Base-by-base conservation (phyloP, 2,888 invertebrate species). In the Zhengitettix transpicula region DNA sequence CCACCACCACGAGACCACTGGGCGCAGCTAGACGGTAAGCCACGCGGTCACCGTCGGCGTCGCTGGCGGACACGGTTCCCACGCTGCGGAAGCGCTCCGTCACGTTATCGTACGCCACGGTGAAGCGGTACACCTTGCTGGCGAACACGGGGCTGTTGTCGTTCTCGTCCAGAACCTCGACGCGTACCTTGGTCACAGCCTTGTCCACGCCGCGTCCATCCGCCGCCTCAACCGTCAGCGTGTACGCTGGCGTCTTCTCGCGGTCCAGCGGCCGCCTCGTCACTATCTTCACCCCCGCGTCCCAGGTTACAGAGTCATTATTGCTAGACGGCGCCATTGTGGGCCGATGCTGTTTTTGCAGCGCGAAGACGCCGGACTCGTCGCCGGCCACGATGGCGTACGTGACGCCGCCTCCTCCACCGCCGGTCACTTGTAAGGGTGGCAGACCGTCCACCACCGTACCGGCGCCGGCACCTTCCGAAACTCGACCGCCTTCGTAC, bases 41-140 rank as follows among this genome's bases (percentile, higher is more conserved):
- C n/a, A 94, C 81, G 67, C 85, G 83, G 72, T 94, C 93, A n/a
- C 89, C 91, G 72, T 96, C 96, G 1, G 85, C 85, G 72, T 96
- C 96, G 58, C 80, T 82, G 0, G 96, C 96, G 64, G 83, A 82
- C 14, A 96, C 90, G 69, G 82, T 85, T 1, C 93, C 94, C 63
- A 96, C 82, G 42, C 85, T 84, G 1, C 85, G 80, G 70, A 93
- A 95, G 60, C 90, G 79, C 85, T 87, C 88, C 10, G 75, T 75
- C 9, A 77, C 76, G 10, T 82, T 79, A 28, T 87, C 77, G 67
- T 84, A 77, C 69, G 69, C 63, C 72, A 74, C 70, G 40, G 71
- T 68, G 70, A 92, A 93, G 66, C 84, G 81, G 71, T 93, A 93
- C 56, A 86, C 78, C 61, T 81, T 80, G 65, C 85, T 81, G 51